phyloP scores from a whole-genome alignment of 53 echinoderm and acorn worm genomes.

The Luidia sarsii region DNA sequence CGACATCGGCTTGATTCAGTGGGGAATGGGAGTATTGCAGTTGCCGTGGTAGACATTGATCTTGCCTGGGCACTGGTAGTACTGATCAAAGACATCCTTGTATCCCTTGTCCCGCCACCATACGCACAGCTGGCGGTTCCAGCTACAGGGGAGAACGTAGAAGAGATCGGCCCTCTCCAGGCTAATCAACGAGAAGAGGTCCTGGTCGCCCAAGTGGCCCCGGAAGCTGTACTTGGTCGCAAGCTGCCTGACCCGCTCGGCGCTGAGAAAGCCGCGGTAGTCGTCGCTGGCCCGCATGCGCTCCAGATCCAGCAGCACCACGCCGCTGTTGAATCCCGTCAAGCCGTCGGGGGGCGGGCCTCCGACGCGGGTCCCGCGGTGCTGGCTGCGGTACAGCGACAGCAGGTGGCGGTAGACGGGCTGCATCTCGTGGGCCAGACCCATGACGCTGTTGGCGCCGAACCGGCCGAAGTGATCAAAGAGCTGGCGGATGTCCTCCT shows the following conservation, averaged over 20 bases:
- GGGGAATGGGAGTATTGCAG: constrained; percentile 93
- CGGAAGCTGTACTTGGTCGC: constrained; percentile 81
- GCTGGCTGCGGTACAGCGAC: constrained; percentile 80
- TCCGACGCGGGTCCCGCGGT: constrained; percentile 81
- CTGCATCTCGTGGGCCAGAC: constrained; percentile 88
- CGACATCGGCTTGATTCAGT: not conserved
- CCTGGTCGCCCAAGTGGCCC: constrained; percentile 95
- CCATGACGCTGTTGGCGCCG: constrained; percentile 77
- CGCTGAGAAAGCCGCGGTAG: constrained; percentile 54
- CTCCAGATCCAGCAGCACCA: constrained; percentile 77
- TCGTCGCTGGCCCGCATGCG: constrained; percentile 60
- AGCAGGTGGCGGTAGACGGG: constrained; percentile 95
- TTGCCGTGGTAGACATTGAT: constrained; percentile 96
- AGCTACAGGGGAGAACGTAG: constrained; percentile 81
- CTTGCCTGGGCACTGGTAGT: constrained; percentile 70
- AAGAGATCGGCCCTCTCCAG: constrained; percentile 85
- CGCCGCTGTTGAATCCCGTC: constrained; percentile 96
- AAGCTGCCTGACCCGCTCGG: constrained; percentile 36
- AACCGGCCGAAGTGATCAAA: constrained; percentile 81
- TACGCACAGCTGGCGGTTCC: constrained; percentile 89
- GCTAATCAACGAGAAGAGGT: constrained; percentile 81
- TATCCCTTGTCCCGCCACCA: constrained; percentile 99
- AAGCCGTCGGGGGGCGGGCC: constrained; percentile 89
- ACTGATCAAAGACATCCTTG: constrained; percentile 75
- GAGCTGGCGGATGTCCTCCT: constrained; percentile 78